These are phyloP conservation scores for Enteromius mattozi DNA, from an alignment of 2,797 vertebrate genomes.

Conservation along the genomic window DNA sequence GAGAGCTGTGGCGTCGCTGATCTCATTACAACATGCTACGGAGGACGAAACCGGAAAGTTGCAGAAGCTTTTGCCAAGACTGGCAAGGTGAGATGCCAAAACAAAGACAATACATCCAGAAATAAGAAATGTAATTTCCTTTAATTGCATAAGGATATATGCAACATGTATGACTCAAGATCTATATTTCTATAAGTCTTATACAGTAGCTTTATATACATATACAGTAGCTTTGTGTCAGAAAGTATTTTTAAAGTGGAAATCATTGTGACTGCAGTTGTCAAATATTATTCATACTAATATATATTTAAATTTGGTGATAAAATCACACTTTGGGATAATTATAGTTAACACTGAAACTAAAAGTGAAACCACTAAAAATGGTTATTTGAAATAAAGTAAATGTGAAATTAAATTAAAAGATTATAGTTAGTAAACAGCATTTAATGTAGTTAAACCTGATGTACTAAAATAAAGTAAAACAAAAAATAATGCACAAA, in stretches of 20 bases:
- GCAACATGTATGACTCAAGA: background rate
- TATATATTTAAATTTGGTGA: background rate
- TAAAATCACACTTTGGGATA: background rate
- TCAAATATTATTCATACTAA: background rate
- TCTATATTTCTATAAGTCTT: background rate
- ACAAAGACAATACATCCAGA: background rate
- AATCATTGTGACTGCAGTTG: background rate
- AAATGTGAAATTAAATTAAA: background rate
- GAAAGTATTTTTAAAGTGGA: background rate
- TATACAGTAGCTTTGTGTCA: background rate
- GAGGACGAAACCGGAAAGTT: constrained; percentile 93
- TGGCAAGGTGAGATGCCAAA: constrained; percentile 74
- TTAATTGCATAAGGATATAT: background rate
- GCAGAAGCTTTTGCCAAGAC: constrained; percentile 93
- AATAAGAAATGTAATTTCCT: background rate
- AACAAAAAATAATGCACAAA: background rate
- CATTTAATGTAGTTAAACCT: background rate
- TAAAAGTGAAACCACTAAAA: background rate
- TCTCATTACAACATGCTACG: constrained; percentile 96
- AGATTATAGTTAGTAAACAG: background rate
- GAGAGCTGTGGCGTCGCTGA: constrained; percentile 96
- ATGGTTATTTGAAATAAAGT: background rate
- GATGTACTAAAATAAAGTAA: background rate
- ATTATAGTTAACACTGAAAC: background rate
- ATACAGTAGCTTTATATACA: background rate